phyloP scores from a whole-genome alignment of 2,888 invertebrate genomes.

The Latrodectus elegans region DNA sequence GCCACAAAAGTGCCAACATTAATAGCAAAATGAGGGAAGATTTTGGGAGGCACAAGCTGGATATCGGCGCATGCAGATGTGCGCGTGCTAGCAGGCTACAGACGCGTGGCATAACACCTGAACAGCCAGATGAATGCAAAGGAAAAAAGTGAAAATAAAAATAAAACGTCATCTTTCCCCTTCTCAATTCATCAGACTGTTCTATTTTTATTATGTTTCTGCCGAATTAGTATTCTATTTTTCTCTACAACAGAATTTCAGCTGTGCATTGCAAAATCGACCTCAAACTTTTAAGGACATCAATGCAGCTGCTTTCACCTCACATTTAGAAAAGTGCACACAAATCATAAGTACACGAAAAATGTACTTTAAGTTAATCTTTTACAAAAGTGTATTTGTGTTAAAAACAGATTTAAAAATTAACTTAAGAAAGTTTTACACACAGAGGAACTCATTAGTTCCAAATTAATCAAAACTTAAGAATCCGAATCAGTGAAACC shows the following conservation, averaged over 20 bases:
- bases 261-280: slow-evolving; percentile 8
- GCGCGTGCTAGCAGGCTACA: slow-evolving; percentile 35
- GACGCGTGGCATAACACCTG: slow-evolving; percentile 60
- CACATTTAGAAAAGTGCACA: no score
- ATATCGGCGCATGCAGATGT: slow-evolving; percentile 46
- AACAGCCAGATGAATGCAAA: slow-evolving; percentile 30
- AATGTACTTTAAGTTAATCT: no score
- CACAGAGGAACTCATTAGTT: no score
- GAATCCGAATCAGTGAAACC: no score
- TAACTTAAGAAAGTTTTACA: no score
- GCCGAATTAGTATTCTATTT: slow-evolving; percentile 8
- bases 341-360: no score
- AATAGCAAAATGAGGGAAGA: slow-evolving; percentile 4
- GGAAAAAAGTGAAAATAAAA: slow-evolving; percentile 40
- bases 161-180: slow-evolving; percentile 29
- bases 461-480: no score
- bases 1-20: slow-evolving; percentile 15
- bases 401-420: no score
- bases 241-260: slow-evolving; percentile 21
- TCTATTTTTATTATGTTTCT: slow-evolving; percentile 8
- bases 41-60: neutral
- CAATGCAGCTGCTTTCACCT: slow-evolving; percentile 1
- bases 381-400: no score
- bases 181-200: slow-evolving; percentile 12
- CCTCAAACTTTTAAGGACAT: neutral